A percentile compares a stretch with the other conserved stretches of the same genome.
These are phyloP conservation scores for Pseudochirops corinnae DNA, from an alignment of 2,797 vertebrate species.

Conservation along the genomic window DNA sequence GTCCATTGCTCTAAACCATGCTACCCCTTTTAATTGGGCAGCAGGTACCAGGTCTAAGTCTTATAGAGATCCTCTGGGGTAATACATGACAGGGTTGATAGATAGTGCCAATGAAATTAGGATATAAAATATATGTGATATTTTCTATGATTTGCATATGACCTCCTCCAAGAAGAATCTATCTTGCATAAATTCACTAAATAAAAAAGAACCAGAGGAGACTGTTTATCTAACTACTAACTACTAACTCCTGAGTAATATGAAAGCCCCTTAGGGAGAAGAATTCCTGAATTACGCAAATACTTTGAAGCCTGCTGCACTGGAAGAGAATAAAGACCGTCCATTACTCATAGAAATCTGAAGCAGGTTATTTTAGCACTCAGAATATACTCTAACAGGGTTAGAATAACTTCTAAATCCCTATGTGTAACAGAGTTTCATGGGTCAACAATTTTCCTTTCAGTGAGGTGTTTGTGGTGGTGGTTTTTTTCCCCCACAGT, in stretches of 20 bases:
- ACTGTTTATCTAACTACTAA: background rate
- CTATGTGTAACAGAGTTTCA: too few relatives aligned
- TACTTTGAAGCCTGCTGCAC: background rate
- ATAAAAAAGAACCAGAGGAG: background rate
- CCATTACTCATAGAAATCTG: background rate
- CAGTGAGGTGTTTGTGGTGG: too few relatives aligned
- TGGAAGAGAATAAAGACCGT: slow-evolving; percentile 12
- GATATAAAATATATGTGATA: background rate
- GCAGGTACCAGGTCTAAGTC: too few relatives aligned
- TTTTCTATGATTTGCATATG: too few relatives aligned
- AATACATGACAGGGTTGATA: background rate
- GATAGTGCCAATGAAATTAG: background rate
- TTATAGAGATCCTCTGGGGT: background rate
- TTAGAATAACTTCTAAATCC: too few relatives aligned
- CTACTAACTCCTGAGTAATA: background rate
- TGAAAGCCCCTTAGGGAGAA: background rate
- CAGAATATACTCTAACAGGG: too few relatives aligned
- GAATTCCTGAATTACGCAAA: background rate
- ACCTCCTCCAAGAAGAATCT: background rate
- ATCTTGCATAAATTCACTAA: background rate
- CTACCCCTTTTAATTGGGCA: too few relatives aligned
- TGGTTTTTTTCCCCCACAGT: too few relatives aligned
- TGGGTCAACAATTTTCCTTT: too few relatives aligned
- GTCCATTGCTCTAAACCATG: too few relatives aligned
- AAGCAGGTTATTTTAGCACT: too few relatives aligned